These are phyloP conservation scores for Brienomyrus brachyistius DNA, from an alignment of 2,113 vertebrate species.

Conservation along the genomic window DNA sequence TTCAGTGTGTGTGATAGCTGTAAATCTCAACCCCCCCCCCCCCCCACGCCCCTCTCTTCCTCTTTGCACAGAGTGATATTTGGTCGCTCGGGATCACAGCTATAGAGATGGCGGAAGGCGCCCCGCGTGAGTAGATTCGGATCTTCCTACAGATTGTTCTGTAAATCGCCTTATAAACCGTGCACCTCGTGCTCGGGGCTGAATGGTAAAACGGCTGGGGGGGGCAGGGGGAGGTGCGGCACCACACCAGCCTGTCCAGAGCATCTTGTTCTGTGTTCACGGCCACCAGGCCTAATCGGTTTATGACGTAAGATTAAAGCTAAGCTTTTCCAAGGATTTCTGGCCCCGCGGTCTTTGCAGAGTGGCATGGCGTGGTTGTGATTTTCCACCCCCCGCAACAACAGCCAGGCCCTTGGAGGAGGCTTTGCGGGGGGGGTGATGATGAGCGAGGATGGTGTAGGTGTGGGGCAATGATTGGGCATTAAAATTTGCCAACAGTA, in stretches of 20 bases:
- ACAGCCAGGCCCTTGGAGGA: no score
- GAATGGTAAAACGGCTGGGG: background rate
- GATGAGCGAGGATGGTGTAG: background rate
- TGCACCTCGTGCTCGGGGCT: background rate
- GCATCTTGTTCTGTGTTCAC: no score
- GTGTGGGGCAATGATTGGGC: background rate
- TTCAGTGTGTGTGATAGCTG: background rate
- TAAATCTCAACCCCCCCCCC: background rate
- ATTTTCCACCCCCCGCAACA: background rate
- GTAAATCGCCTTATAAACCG: background rate
- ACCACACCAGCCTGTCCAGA: background rate
- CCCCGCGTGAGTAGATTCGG: slow-evolving; percentile 72
- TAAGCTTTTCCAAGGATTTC: background rate
- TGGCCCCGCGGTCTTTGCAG: background rate
- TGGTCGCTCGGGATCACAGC: slow-evolving; percentile 91
- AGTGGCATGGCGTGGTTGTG: background rate
- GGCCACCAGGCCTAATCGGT: background rate
- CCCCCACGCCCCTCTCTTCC: background rate
- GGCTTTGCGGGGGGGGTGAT: no score
- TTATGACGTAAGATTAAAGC: background rate
- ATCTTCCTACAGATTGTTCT: background rate
- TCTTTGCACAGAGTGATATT: slow-evolving; percentile 73
- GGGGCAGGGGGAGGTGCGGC: background rate
- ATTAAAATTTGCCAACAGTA: background rate
- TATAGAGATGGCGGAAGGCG: slow-evolving; percentile 90